These are phyloP conservation scores for Oegoconia quadripuncta DNA, from an alignment of 2,888 invertebrate species.

Conservation along the genomic window DNA sequence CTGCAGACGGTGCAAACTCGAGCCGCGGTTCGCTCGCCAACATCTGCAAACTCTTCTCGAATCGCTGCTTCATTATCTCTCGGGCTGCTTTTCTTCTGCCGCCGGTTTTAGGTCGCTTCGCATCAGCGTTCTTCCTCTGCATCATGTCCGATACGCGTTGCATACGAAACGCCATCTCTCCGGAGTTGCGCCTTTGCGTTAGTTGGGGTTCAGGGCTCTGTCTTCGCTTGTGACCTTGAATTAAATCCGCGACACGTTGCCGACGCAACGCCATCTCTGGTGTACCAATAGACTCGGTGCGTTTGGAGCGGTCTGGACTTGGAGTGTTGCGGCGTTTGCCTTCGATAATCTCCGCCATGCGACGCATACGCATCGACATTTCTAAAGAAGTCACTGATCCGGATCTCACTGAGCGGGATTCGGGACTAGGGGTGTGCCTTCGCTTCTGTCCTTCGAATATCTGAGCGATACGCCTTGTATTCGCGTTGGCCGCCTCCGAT, in stretches of 20 bases:
- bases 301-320: constrained; percentile 47
- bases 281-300: constrained; percentile 45
- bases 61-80: constrained; percentile 87
- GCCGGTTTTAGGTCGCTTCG: constrained; percentile 42
- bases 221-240: constrained; percentile 27
- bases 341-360: constrained; percentile 61
- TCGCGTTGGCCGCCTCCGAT: constrained; percentile 40
- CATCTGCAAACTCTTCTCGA: constrained; percentile 93
- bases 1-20: constrained; percentile 77
- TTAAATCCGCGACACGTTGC: constrained; percentile 53
- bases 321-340: constrained; percentile 50
- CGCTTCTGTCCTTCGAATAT: constrained; percentile 53
- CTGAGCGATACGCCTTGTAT: constrained; percentile 54
- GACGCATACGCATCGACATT: constrained; percentile 50
- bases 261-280: constrained; percentile 56
- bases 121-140: constrained; percentile 84
- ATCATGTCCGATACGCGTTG: constrained; percentile 84
- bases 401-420: constrained; percentile 37
- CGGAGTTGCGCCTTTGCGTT: constrained; percentile 43
- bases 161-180: constrained; percentile 79
- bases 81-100: constrained; percentile 56
- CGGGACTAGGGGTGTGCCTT: constrained; percentile 49
- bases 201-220: constrained; percentile 21
- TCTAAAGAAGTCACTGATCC: constrained; percentile 46
- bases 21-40: constrained; percentile 86